These are phyloP conservation scores for Drosophila barbarae DNA, from an alignment of 2,888 invertebrate genomes.

Conservation along the genomic window DNA sequence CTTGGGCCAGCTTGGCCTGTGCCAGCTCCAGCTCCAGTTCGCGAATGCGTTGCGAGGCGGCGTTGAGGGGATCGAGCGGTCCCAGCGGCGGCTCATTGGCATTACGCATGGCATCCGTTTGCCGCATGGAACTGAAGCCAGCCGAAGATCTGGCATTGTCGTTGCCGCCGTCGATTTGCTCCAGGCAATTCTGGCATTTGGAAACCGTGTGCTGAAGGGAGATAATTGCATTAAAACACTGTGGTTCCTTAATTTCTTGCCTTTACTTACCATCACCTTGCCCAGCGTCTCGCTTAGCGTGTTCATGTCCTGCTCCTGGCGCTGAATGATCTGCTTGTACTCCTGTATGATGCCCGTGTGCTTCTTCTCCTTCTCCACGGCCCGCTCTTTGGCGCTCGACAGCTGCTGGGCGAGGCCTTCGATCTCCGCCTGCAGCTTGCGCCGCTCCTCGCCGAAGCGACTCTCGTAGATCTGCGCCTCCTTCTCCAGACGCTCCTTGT, in stretches of 20 bases:
- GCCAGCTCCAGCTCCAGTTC: slow-evolving; percentile 97
- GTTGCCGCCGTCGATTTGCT: slow-evolving; percentile 59
- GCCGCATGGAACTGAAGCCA: slow-evolving; percentile 22
- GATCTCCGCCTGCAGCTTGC: slow-evolving; percentile 80
- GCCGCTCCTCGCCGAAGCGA: slow-evolving; percentile 80
- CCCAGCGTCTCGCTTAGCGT: slow-evolving; percentile 82
- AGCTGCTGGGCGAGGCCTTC: slow-evolving; percentile 87
- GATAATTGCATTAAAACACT: not conserved
- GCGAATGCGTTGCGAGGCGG: slow-evolving; percentile 83
- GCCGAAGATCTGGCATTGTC: slow-evolving; percentile 39
- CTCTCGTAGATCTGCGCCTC: slow-evolving; percentile 86
- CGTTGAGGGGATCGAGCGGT: slow-evolving; percentile 77
- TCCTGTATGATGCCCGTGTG: slow-evolving; percentile 92
- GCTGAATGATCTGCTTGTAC: slow-evolving; percentile 94
- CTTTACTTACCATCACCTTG: slow-evolving; percentile 83
- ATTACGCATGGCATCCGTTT: slow-evolving; percentile 49
- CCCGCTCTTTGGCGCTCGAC: slow-evolving; percentile 86
- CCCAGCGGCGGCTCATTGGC: slow-evolving; percentile 73
- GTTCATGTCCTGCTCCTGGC: slow-evolving; percentile 90
- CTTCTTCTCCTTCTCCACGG: slow-evolving; percentile 86
- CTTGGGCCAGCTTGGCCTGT: slow-evolving; percentile 97
- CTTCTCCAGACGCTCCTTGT: slow-evolving; percentile 84
- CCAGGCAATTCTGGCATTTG: slow-evolving; percentile 80
- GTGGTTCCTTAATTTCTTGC: not conserved
- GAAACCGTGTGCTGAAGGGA: slow-evolving; percentile 81